Evolutionary conservation across 2,888 invertebrate species (phyloP).

Genomic region (Lypha dubia): DNA sequence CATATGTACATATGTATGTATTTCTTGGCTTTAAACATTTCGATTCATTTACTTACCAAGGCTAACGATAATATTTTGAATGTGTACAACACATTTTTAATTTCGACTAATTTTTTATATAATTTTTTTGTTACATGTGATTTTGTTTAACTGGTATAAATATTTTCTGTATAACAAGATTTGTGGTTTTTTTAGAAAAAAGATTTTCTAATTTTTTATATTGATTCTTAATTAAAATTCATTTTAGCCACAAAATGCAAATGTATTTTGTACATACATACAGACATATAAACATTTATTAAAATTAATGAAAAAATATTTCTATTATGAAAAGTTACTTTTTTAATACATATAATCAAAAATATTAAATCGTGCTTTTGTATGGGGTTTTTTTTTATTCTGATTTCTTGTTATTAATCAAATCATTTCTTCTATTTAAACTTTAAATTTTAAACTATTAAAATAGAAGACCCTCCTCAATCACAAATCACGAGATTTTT

Average conservation of each 20-base stretch:
- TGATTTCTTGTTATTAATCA: not conserved
- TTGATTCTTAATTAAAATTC: not conserved
- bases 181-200: constrained; percentile 1
- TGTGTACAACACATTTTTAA: constrained; percentile 11
- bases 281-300: not conserved
- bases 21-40: constrained; percentile 48
- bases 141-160: constrained; percentile 13
- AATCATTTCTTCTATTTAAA: not conserved
- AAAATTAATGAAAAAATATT: constrained; percentile 7
- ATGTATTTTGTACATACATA: too few species aligned
- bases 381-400: not conserved
- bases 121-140: constrained; percentile 15
- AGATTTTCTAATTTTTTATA: constrained; percentile 11
- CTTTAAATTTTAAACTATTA: too few species aligned
- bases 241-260: constrained; percentile 1
- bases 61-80: constrained; percentile 67
- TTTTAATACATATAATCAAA: not conserved
- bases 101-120: constrained; percentile 8
- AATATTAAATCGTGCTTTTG: not conserved
- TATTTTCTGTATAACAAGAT: constrained; percentile 33
- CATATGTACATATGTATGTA: too few species aligned
- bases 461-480: not conserved
- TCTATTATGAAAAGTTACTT: not conserved
- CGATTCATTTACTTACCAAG: constrained; percentile 61
- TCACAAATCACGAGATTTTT: not conserved